Conservation (phyloP, 2,113 vertebrate genomes). For the Colinus virginianus region DNA sequence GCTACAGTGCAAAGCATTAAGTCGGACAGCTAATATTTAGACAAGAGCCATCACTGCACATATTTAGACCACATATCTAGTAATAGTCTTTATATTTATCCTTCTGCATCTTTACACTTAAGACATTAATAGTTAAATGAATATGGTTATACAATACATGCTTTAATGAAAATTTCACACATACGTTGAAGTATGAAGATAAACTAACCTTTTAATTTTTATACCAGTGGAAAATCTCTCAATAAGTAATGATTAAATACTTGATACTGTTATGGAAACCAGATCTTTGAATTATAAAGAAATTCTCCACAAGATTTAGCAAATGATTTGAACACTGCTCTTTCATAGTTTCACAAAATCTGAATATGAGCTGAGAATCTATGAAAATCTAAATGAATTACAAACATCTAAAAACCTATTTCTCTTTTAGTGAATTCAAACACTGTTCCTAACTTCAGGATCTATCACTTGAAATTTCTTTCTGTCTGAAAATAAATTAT, state of each 20-base stretch:
- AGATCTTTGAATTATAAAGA: neutral
- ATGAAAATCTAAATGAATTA: neutral
- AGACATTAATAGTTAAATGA: neutral
- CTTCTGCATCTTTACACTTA: neutral
- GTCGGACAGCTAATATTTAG: conserved; percentile 48
- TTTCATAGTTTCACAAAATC: neutral
- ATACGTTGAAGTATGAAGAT: rapidly evolving
- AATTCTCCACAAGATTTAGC: neutral
- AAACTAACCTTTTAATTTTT: neutral
- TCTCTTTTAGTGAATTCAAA: neutral
- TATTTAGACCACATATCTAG: conserved; percentile 1
- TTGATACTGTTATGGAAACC: neutral
- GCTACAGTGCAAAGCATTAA: conserved; percentile 26
- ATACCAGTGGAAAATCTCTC: neutral
- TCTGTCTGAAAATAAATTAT: conserved; percentile 19
- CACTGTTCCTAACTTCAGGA: neutral
- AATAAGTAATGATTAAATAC: neutral
- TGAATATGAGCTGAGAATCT: neutral
- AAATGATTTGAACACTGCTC: rapidly evolving
- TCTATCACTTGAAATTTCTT: conserved; percentile 25
- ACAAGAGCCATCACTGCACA: conserved; percentile 21
- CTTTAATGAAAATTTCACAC: neutral
- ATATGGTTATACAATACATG: too few relatives aligned
- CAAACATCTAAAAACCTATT: neutral
- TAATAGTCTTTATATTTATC: conserved; percentile 18